phyloP scores from a whole-genome alignment of 2,888 invertebrate genomes.

The Drosophila mettleri region DNA sequence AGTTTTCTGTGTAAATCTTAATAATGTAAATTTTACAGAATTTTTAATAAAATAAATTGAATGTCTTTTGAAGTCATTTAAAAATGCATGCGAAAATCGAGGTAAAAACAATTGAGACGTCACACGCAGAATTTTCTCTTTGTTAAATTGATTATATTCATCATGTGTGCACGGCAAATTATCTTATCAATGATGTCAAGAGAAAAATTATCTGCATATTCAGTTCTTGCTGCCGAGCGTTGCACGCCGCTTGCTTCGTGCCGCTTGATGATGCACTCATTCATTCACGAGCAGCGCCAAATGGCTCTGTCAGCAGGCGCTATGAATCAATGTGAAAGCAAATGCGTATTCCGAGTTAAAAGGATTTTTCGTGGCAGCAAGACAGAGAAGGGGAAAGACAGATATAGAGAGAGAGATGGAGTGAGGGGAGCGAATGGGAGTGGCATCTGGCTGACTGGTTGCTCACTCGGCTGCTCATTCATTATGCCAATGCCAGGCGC shows the following conservation, averaged over 20 bases:
- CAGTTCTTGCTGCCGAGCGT: constrained; percentile 23
- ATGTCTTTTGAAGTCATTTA: background rate
- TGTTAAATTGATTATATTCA: constrained; percentile 34
- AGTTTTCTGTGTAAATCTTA: background rate
- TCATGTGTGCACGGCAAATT: constrained; percentile 48
- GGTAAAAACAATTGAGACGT: constrained; percentile 1
- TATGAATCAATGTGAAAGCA: constrained; percentile 65
- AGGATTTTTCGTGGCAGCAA: constrained; percentile 21
- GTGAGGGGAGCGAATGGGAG: constrained; percentile 15
- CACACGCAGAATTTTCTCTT: background rate
- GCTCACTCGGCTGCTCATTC: constrained; percentile 68
- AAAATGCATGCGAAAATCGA: background rate
- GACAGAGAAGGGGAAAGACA: background rate
- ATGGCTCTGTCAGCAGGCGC: constrained; percentile 58
- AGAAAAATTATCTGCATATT: constrained; percentile 72
- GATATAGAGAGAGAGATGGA: background rate
- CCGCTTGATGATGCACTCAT: constrained; percentile 48
- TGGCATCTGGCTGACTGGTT: constrained; percentile 56
- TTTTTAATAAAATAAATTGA: background rate
- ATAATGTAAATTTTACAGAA: background rate
- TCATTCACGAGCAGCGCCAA: constrained; percentile 61
- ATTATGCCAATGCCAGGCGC: constrained; percentile 76
- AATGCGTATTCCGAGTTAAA: constrained; percentile 43
- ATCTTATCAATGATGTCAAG: constrained; percentile 64
- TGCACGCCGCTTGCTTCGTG: constrained; percentile 10